Conservation (phyloP, 1,140 invertebrate genomes). For the Macrostomum lignano region DNA sequence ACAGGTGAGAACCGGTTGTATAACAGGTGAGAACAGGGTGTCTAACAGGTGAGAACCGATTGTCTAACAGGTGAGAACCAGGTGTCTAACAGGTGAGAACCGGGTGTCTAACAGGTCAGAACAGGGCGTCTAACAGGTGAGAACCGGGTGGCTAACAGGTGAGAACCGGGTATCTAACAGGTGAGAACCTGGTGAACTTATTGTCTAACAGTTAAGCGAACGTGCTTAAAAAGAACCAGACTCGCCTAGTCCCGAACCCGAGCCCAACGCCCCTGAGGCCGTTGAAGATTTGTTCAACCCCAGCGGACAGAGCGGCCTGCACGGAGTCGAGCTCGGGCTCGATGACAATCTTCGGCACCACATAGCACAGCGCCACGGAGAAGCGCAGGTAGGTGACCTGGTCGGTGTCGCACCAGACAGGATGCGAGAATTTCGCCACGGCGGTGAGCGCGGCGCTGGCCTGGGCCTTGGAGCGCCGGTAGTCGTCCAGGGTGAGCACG, state of each 20-base stretch:
- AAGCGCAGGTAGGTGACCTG: constrained; percentile 18
- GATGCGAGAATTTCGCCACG: constrained; percentile 9
- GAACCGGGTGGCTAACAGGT: too few species aligned
- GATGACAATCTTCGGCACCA: constrained; percentile 21
- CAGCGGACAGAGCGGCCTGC: constrained; percentile 15
- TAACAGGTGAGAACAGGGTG: too few species aligned
- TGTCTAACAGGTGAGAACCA: too few species aligned
- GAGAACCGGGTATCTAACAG: too few species aligned
- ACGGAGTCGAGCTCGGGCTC: constrained; percentile 17
- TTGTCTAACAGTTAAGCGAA: too few species aligned
- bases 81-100: too few species aligned
- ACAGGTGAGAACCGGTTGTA: too few species aligned
- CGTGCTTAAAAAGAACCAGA: too few species aligned
- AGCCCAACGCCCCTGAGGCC: constrained; percentile 16
- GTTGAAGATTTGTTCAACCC: constrained; percentile 16
- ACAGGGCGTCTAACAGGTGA: too few species aligned
- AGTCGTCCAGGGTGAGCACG: constrained; percentile 12
- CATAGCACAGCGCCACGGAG: constrained; percentile 20
- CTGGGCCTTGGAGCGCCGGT: constrained; percentile 8
- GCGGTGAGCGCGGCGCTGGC: constrained; percentile 7
- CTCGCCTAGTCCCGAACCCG: neutral
- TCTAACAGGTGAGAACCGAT: too few species aligned
- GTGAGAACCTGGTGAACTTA: too few species aligned
- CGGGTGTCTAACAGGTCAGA: too few species aligned
- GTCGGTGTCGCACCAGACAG: constrained; percentile 11